Evolutionary conservation across 1,140 invertebrate species (phyloP).

Genomic region (Eufriesea mexicana): DNA sequence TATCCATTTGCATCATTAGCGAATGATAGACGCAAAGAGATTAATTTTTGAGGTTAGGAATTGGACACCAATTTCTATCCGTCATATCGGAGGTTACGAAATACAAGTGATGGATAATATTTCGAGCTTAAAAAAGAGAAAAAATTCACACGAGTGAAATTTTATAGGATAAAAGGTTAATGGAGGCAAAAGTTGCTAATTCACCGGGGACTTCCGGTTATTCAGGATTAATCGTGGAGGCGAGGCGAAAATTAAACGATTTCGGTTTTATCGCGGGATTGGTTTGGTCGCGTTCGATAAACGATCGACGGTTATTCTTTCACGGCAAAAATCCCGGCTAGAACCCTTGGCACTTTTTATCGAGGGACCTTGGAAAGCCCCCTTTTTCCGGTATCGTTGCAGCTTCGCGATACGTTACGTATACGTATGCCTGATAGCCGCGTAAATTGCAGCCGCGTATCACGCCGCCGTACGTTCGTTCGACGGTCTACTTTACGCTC

Average conservation of each 20-base stretch:
- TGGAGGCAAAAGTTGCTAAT: no score
- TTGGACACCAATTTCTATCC: no score
- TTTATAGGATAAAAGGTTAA: no score
- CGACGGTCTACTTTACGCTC: constrained; percentile 47
- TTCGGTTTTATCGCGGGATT: neutral
- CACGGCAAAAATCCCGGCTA: constrained; percentile 3
- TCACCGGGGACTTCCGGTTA: no score
- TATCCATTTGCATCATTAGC: no score
- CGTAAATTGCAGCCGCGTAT: constrained; percentile 51
- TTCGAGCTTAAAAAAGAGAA: no score
- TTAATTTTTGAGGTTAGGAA: no score
- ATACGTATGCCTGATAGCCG: constrained; percentile 34
- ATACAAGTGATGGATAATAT: no score
- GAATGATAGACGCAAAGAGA: no score
- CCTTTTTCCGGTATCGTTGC: constrained; percentile 22
- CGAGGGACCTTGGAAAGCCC: constrained; percentile 6
- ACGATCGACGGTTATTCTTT: constrained; percentile 5
- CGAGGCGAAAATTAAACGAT: neutral
- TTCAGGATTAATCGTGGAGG: no score
- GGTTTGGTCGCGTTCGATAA: neutral
- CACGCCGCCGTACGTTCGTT: constrained; percentile 31
- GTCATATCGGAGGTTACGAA: no score
- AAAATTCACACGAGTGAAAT: no score
- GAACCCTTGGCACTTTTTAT: constrained; percentile 7
- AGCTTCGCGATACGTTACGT: constrained; percentile 29